Percentiles rank a stretch among this genome's conserved stretches.
phyloP scores from a whole-genome alignment of 1,140 invertebrate species.

The Drosophila erecta region DNA sequence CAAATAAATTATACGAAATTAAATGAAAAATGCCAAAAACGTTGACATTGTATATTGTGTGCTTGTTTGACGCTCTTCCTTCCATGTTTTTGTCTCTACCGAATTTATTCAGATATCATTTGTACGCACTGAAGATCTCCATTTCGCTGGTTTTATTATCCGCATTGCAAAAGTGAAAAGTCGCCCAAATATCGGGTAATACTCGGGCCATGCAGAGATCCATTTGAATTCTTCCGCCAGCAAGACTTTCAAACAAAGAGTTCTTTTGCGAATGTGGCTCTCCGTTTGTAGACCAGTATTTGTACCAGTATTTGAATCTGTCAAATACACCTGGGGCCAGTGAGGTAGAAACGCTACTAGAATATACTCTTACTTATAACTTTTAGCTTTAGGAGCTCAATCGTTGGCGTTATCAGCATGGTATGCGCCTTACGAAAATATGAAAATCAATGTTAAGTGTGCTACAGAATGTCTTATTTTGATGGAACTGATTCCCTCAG shows the following conservation, averaged over 20 bases:
- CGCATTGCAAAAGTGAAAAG: slow-evolving; percentile 45
- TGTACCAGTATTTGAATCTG: slow-evolving; percentile 21
- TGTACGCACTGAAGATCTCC: slow-evolving; percentile 25
- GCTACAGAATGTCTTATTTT: neutral
- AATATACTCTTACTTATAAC: no score
- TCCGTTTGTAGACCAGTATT: slow-evolving; percentile 21
- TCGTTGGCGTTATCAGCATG: no score
- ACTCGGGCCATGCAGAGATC: slow-evolving; percentile 2
- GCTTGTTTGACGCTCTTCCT: slow-evolving; percentile 2
- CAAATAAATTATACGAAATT: slow-evolving; percentile 51
- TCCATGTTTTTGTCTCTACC: neutral
- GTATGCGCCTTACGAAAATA: no score
- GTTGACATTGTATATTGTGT: slow-evolving; percentile 43
- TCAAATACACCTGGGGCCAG: neutral
- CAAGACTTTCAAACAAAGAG: slow-evolving; percentile 13
- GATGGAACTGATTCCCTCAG: neutral
- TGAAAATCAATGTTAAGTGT: no score
- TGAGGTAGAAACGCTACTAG: neutral
- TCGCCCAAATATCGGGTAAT: slow-evolving; percentile 5
- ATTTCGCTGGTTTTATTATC: slow-evolving; percentile 12
- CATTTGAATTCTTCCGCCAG: slow-evolving; percentile 30
- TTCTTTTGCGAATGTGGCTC: slow-evolving; percentile 7
- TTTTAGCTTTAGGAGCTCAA: neutral
- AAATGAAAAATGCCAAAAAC: slow-evolving; percentile 54
- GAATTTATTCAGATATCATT: slow-evolving; percentile 32